Evolutionary conservation across 1,140 invertebrate genomes (phyloP).

Genomic region (Oscheius sp.): DNA sequence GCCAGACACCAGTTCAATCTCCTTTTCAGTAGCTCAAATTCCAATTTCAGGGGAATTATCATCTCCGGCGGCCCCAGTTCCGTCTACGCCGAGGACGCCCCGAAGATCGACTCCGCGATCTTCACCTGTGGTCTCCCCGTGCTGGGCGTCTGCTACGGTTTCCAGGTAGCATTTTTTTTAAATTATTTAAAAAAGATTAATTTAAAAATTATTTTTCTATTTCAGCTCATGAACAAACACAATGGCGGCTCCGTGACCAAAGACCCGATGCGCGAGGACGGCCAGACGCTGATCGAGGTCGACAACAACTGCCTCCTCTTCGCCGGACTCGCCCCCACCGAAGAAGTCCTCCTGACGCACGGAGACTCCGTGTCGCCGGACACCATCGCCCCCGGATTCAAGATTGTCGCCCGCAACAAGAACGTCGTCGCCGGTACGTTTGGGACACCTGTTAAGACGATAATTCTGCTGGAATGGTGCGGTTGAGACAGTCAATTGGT

Average conservation of each 20-base stretch:
- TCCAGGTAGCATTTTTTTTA: too few species aligned
- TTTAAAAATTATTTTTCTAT: conserved; percentile 28
- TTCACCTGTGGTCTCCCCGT: conserved; percentile 92
- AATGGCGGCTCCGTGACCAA: conserved; percentile 86
- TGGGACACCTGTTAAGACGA: too few species aligned
- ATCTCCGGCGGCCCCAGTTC: conserved; percentile 96
- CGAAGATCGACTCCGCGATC: conserved; percentile 79
- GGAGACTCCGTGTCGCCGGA: conserved; percentile 90
- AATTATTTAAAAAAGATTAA: neutral
- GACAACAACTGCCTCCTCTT: conserved; percentile 76
- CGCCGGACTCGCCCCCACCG: conserved; percentile 68
- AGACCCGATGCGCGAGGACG: conserved; percentile 79
- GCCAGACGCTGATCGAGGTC: conserved; percentile 83
- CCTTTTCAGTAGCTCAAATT: conserved; percentile 14
- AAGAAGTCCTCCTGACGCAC: conserved; percentile 83
- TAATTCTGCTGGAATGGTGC: too few species aligned
- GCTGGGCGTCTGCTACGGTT: conserved; percentile 96
- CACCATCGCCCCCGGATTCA: conserved; percentile 62
- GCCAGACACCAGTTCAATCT: neutral
- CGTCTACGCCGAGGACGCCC: conserved; percentile 88
- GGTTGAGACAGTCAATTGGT: too few species aligned
- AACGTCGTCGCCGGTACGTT: conserved; percentile 41
- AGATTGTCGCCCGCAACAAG: conserved; percentile 45
- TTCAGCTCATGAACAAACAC: conserved; percentile 94
- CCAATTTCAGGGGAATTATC: conserved; percentile 77